A percentile compares a stretch with the other conserved stretches of the same genome.
Evolutionary conservation across 2,797 vertebrate genomes (phyloP).

Genomic region (Harpagifer antarcticus): DNA sequence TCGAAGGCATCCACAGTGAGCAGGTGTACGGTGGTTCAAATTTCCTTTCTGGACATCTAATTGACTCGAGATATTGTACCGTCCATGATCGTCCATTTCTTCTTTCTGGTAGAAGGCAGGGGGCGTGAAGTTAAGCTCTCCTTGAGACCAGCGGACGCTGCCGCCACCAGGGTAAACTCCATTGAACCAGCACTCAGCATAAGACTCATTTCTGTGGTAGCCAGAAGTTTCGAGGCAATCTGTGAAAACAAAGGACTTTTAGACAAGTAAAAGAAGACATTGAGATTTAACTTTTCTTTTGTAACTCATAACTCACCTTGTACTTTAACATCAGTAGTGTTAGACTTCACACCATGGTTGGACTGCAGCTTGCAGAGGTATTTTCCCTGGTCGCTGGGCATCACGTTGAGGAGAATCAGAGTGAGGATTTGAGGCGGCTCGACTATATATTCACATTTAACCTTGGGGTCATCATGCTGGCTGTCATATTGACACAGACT

Average conservation of each 20-base stretch:
- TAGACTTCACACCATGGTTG: rapidly evolving
- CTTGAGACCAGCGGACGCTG: slow-evolving; percentile 61
- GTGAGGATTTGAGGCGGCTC: not conserved
- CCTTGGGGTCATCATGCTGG: rapidly evolving
- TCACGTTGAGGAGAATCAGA: slow-evolving; percentile 57
- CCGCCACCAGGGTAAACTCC: slow-evolving; percentile 42
- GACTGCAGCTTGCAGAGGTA: slow-evolving; percentile 69
- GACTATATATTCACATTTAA: not conserved
- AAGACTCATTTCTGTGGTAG: rapidly evolving
- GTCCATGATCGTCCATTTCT: rapidly evolving
- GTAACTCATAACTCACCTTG: slow-evolving; percentile 49
- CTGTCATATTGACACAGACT: not conserved
- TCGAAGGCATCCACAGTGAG: slow-evolving; percentile 43
- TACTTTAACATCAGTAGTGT: not conserved
- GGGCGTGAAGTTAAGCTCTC: not conserved
- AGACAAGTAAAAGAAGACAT: not conserved
- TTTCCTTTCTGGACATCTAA: not conserved
- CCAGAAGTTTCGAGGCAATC: slow-evolving; percentile 1
- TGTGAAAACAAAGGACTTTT: slow-evolving; percentile 32
- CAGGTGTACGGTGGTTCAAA: slow-evolving; percentile 9
- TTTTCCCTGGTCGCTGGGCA: not conserved
- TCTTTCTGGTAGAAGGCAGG: rapidly evolving
- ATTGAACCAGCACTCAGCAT: slow-evolving; percentile 42
- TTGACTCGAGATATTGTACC: slow-evolving; percentile 30
- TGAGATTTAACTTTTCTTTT: rapidly evolving